Evolutionary conservation across 2,888 invertebrate genomes (phyloP), one percentile per base, ranked within the genome.

Genomic region (Habrosyne pyritoides): DNA sequence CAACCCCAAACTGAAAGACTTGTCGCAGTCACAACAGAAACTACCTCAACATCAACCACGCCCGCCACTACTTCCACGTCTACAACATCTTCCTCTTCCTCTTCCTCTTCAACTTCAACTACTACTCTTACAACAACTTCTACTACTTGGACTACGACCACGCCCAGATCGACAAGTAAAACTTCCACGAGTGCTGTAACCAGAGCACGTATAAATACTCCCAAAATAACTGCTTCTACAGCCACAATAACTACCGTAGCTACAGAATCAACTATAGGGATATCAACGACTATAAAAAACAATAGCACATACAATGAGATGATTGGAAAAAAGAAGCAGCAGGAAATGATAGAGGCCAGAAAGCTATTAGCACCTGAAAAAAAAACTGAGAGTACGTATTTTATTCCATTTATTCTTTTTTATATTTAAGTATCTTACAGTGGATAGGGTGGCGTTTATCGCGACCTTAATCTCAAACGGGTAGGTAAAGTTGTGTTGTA

Each of bases 1-100:
- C 56, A 59, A 26, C 83, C 83, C 1, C 82, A 79, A 63, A 84
- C 82, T 0, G 76, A 83, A 54, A 84, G 83, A 63, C 67, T 81
- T 22, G 67, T 86, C 21, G 76, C 76, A 1, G 69, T 73, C 53
- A 71, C 73, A 36, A 56, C 69, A 21, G 52, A 57, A n/a, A 53
- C 28, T 3, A 57, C 55, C 24, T 51, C 56, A 51, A 53, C 59
- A 8, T 63, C 62, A 4, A 57, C 62, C 4, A 60, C 62, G 14
- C 66, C 63, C 3, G 55, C 64, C 14, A 55, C 60, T 22, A 57
- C 54, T 6, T 61, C 64, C 33, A 67, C 71, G 22, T 55, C 58
- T 4, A 59, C 33, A 56, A 42, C 65, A 22, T 67, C 69, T 8
- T 64, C 66, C 36, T 66, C 67, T 14, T 52, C 66, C 18, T 68